Evolutionary conservation across 2,888 invertebrate species (phyloP), one percentile per base, ranked within the genome.

Genomic region (Athalia cordata): DNA sequence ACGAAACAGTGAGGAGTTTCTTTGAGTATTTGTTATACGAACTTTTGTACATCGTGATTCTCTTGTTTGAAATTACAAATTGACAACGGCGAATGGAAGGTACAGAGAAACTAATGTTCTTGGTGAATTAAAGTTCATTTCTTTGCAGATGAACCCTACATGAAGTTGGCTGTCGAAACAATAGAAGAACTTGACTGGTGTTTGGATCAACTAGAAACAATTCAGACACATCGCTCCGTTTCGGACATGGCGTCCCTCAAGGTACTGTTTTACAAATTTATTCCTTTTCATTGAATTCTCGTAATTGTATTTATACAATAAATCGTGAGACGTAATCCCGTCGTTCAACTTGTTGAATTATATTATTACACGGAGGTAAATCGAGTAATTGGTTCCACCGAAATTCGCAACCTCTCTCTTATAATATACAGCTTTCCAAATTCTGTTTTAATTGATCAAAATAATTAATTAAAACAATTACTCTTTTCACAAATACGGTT

Each of bases 151-250:
- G 98, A 98, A 90, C 93, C 95, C 87, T 97, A 97, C 92, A 95
- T 96, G 93, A 97, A 98, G 91, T 92, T 98, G 91, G 98, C 98
- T 79, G 92, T 97, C 91, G 98, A 99, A 91, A 99, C 99, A 66
- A 95, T 99, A 92, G 99, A 99, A 91, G 99, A 99, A 92, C 93
- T 99, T 91, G 99, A 99, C 92, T 99, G 99, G 99, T 99, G 99
- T 91, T 93, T 99, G 92, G 99, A 99, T 92, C 99, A 99, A 93
- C 92, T 99, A 91, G 99, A 99, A 93, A 99, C 98, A 84, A 99
- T 99, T 91, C 99, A 99, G 93, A 99, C 99, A 81, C 99, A 99
- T 92, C 95, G 99, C 90, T 99, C 98, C 87, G 99, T 99, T 86
- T 98, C 98, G 82, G 99, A 99, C 91, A 99, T 99, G 99, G 99